Percentiles rank a stretch among this genome's conserved stretches.
Conservation (phyloP, 2,113 vertebrate species). For the Chaetorhynchus papuensis region DNA sequence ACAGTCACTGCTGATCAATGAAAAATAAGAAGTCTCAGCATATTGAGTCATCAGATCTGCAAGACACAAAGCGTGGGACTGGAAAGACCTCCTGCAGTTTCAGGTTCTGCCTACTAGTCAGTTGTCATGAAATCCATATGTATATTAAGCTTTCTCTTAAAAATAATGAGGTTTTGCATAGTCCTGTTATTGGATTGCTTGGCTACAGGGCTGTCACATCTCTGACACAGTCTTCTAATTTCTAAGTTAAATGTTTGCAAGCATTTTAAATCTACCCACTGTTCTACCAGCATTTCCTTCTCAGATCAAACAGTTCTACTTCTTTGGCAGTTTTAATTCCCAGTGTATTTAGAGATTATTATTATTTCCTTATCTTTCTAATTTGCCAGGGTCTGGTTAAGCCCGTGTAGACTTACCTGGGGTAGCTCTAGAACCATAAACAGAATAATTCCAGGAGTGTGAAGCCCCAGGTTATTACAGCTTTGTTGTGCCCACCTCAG, state of each 20-base stretch:
- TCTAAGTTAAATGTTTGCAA: neutral
- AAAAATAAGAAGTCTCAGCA: neutral
- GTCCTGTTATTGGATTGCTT: neutral
- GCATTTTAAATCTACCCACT: neutral
- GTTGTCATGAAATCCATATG: neutral
- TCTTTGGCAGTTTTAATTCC: neutral
- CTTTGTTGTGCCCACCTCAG: neutral
- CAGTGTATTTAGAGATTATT: neutral
- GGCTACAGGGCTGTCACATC: neutral
- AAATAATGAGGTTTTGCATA: neutral
- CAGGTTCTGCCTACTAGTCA: neutral
- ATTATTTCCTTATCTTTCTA: neutral
- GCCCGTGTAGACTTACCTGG: neutral
- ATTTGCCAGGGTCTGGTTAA: neutral
- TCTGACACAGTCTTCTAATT: neutral
- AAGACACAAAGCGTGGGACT: neutral
- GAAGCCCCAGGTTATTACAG: neutral
- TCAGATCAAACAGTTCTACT: neutral
- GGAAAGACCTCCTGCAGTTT: neutral
- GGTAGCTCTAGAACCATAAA: neutral
- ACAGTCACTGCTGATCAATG: neutral
- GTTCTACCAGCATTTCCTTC: neutral
- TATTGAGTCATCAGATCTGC: neutral
- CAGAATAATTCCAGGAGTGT: neutral
- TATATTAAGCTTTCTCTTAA: neutral